A percentile compares a stretch with the other conserved stretches of the same genome.
phyloP scores from a whole-genome alignment of 2,888 invertebrate genomes.

The Drosophila limbata region DNA sequence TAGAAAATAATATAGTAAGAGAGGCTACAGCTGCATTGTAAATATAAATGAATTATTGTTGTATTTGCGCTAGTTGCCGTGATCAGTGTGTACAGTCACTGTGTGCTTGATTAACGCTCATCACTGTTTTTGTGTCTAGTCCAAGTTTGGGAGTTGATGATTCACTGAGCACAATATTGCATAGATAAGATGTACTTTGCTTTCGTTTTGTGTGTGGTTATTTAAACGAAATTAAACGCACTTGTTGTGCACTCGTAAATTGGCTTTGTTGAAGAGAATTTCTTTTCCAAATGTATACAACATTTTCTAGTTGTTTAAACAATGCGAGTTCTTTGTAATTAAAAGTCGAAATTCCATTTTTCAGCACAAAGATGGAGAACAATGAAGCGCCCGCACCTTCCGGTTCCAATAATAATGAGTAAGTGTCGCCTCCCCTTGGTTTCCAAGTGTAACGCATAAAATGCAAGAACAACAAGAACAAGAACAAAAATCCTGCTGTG shows the following conservation, averaged over 20 bases:
- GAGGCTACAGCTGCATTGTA: not conserved
- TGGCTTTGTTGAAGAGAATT: constrained; percentile 23
- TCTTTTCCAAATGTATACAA: constrained; percentile 26
- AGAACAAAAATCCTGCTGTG: constrained; percentile 6
- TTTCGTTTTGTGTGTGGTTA: constrained; percentile 29
- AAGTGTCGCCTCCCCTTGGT: constrained; percentile 44
- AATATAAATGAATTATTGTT: not conserved
- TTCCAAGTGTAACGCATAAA: constrained; percentile 35
- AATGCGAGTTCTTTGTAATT: constrained; percentile 25
- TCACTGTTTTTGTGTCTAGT: constrained; percentile 36
- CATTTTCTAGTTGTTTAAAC: constrained; percentile 15
- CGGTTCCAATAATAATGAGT: constrained; percentile 74
- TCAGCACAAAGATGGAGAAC: constrained; percentile 65
- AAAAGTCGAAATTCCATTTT: constrained; percentile 10
- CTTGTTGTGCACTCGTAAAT: constrained; percentile 20
- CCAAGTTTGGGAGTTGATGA: constrained; percentile 49
- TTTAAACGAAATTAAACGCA: constrained; percentile 37
- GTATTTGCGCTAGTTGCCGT: not conserved
- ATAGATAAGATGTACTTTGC: constrained; percentile 66
- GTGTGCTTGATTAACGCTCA: constrained; percentile 21
- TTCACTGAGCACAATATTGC: constrained; percentile 56
- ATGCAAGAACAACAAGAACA: constrained; percentile 13
- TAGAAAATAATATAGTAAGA: not conserved
- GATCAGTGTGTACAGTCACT: constrained; percentile 24
- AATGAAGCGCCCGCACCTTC: constrained; percentile 73